Conservation (phyloP, 2,797 vertebrate species). For the Onychomys arenicola region DNA sequence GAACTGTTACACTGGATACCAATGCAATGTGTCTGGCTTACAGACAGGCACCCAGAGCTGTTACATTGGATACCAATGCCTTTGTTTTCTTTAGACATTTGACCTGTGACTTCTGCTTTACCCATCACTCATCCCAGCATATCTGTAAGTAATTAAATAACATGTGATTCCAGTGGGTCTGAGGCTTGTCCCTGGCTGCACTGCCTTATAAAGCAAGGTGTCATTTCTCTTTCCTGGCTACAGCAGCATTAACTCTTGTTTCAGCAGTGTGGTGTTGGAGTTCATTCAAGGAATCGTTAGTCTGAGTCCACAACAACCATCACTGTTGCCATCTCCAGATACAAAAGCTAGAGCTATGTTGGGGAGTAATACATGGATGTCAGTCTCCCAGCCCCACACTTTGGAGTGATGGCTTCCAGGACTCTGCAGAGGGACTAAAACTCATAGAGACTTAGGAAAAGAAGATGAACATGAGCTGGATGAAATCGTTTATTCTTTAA, state of each 20-base stretch:
- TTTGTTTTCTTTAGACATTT: background rate
- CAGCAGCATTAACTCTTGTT: too few relatives aligned
- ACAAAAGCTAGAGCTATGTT: background rate
- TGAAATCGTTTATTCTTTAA: background rate
- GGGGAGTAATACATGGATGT: background rate
- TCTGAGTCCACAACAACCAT: background rate
- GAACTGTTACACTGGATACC: too few relatives aligned
- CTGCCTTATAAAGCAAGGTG: background rate
- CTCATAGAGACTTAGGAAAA: background rate
- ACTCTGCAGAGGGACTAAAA: background rate
- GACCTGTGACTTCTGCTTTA: background rate
- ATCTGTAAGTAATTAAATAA: background rate
- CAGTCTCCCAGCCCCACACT: background rate
- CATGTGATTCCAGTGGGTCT: background rate
- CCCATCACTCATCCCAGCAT: background rate
- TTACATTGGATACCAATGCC: background rate
- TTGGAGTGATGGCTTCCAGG: background rate
- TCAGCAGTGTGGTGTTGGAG: too few relatives aligned
- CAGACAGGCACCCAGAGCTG: background rate
- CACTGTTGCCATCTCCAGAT: background rate
- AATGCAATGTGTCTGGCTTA: background rate
- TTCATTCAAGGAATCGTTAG: too few relatives aligned
- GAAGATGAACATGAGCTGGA: background rate
- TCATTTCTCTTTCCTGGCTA: conserved; percentile 44
- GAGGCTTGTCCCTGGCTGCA: background rate